Base-by-base conservation (phyloP, 35 echinoderm and acorn worm genomes). In the Stichopus chloronotus region DNA sequence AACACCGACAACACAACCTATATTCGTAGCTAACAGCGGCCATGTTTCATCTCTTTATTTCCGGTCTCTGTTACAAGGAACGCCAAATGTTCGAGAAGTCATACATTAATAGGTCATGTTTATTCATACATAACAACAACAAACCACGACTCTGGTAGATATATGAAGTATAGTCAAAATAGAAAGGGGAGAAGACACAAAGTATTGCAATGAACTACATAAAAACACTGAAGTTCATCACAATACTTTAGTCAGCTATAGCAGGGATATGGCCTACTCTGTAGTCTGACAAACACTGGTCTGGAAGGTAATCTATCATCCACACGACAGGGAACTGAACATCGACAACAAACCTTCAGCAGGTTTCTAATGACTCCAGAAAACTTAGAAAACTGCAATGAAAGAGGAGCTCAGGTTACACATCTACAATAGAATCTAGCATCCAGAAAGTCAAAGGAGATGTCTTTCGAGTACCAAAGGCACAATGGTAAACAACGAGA, bases 191-290 rank as follows among this genome's bases (percentile, higher is more conserved):
- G 82, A 85, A 58, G 82, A 30, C 8, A 57, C 82, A 85, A 85
- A 85, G 82, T 85, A 85, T 85, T 85, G 82, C 13, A n/a, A 85
- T 57, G 55, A 53, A 85, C 82, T 85, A 57, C 30, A 81, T 81
- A 12, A 17, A 25, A 55, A 21, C 12, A 53, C 25, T 2, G 16
- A 58, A 85, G 82, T 85, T 53, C 55, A 85, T 85, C 82, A 85
- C 82, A 85, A 59, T 85, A 58, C 55, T 85, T 85, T 78, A 78
- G 76, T 21, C 76, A 78, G 76, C 76, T 24, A 78, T 78, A 78
- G 76, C 56, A 10, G 82, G 69, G 69, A n/a, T 72, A 20, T 72
- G 17, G 22, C 52, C 58, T 19, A 8, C 58, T 20, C 22, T 58
- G 25, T 58, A 85, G 58, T 72, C 69, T 72, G 82, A 58, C 9